Evolutionary conservation across 2,888 invertebrate genomes (phyloP).

Genomic region (Microplitis manilae): DNA sequence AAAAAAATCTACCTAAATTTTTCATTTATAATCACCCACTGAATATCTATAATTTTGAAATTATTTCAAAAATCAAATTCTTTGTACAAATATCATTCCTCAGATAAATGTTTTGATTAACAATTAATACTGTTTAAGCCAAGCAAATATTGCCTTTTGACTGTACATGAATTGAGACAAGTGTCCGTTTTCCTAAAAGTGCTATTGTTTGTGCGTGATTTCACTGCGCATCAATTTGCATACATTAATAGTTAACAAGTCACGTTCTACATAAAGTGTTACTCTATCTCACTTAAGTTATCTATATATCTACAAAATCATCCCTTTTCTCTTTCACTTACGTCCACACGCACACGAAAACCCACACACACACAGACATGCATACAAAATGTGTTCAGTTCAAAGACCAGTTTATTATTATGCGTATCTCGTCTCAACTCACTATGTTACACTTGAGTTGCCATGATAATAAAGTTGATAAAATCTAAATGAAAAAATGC

Average conservation of each 20-base stretch:
- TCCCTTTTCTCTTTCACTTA: neutral
- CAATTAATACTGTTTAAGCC: neutral
- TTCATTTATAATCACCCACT: too few relatives aligned
- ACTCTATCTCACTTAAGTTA: neutral
- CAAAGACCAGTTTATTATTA: conserved; percentile 29
- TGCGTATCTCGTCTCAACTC: conserved; percentile 1
- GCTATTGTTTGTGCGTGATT: conserved; percentile 30
- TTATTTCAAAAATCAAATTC: too few relatives aligned
- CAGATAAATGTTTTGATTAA: neutral
- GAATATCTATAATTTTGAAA: too few relatives aligned
- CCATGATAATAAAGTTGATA: neutral
- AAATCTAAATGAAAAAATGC: neutral
- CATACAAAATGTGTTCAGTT: neutral
- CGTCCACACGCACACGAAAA: neutral
- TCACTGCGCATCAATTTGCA: conserved; percentile 29
- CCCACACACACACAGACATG: neutral
- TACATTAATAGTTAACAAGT: conserved; percentile 32
- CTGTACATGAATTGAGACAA: neutral
- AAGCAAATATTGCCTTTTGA: neutral
- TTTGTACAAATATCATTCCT: too few relatives aligned
- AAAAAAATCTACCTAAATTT: too few relatives aligned
- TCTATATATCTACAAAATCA: neutral
- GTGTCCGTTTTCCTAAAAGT: conserved; percentile 2
- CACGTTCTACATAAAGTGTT: neutral
- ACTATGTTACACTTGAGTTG: neutral